Conservation (phyloP, 2,888 invertebrate species). For the Stenodema calcarata region DNA sequence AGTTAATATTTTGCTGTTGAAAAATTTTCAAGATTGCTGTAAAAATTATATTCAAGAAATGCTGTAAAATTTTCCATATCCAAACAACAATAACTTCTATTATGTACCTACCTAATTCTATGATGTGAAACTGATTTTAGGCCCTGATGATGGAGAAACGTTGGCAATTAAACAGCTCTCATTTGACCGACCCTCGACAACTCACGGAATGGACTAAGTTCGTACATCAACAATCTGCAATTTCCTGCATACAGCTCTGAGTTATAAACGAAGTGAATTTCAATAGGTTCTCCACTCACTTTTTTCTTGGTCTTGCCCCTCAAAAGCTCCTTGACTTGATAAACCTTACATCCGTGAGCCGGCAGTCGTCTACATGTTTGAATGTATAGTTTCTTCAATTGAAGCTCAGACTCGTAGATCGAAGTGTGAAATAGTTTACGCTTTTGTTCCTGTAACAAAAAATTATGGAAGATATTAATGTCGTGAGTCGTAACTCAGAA, state of each 20-base stretch:
- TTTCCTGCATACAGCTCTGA: not conserved
- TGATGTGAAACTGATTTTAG: too few relatives aligned
- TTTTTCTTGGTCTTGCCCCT: constrained; percentile 69
- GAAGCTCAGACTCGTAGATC: constrained; percentile 69
- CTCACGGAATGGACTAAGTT: too few relatives aligned
- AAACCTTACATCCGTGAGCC: constrained; percentile 68
- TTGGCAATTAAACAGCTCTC: too few relatives aligned
- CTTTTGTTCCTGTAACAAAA: constrained; percentile 66
- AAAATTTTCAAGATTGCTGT: too few relatives aligned
- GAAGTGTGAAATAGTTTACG: constrained; percentile 70
- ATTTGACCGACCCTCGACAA: too few relatives aligned
- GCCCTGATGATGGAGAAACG: too few relatives aligned
- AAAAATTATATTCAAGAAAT: too few relatives aligned
- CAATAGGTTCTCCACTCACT: constrained; percentile 62
- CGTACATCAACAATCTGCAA: not conserved
- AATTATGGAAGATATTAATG: not conserved
- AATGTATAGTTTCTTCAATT: constrained; percentile 69
- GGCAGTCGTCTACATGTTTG: constrained; percentile 70
- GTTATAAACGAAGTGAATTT: not conserved
- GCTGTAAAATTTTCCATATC: too few relatives aligned
- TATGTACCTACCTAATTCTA: too few relatives aligned
- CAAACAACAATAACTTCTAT: too few relatives aligned
- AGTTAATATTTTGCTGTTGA: too few relatives aligned
- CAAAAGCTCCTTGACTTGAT: constrained; percentile 69
- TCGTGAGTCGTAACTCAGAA: too few relatives aligned